A percentile compares a stretch with the other conserved stretches of the same genome.
phyloP scores from a whole-genome alignment of 2,113 vertebrate species.

The Theristicus caerulescens region DNA sequence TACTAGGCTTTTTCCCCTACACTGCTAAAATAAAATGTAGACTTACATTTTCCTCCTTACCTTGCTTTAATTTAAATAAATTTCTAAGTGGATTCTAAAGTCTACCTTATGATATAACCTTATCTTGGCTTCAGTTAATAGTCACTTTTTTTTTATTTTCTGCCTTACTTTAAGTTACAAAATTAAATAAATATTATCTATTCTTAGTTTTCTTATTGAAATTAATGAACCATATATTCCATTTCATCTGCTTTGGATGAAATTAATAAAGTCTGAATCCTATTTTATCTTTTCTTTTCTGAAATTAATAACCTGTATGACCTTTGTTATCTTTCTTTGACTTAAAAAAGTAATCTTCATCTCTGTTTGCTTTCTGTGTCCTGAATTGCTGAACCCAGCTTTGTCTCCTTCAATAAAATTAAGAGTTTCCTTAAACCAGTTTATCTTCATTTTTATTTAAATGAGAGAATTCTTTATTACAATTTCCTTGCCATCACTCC shows the following conservation, averaged over 20 bases:
- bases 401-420: background rate
- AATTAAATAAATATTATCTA: background rate
- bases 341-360: background rate
- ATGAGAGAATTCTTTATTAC: background rate
- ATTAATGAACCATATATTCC: background rate
- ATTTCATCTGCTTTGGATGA: background rate
- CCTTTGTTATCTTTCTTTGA: background rate
- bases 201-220: background rate
- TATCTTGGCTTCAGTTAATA: background rate
- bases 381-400: background rate
- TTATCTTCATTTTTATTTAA: background rate
- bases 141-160: background rate
- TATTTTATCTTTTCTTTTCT: background rate
- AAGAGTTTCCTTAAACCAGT: background rate
- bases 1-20: background rate
- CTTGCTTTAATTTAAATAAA: background rate
- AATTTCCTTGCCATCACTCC: background rate
- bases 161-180: background rate
- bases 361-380: background rate
- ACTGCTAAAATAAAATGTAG: background rate
- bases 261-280: constrained; percentile 17
- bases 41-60: background rate
- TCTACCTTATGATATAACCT: background rate
- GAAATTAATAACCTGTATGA: background rate
- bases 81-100: background rate